These are phyloP conservation scores for Trypoxylus dichotomus DNA, from an alignment of 1,140 invertebrate genomes.

Conservation along the genomic window DNA sequence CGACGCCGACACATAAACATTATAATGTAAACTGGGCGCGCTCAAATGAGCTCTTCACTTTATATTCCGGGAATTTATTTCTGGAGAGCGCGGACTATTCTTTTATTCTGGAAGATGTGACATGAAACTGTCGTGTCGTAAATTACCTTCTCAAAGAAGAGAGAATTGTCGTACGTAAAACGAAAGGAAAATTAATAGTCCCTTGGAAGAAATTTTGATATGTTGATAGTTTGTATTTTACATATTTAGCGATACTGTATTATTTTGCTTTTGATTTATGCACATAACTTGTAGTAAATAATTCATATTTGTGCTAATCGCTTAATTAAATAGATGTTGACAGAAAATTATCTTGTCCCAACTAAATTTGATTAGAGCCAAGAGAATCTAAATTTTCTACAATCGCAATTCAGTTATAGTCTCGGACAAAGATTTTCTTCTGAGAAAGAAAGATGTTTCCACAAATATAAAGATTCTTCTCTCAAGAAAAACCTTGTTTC, in stretches of 20 bases:
- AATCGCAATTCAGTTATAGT: no score
- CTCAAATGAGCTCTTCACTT: constrained; percentile 39
- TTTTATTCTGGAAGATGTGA: constrained; percentile 28
- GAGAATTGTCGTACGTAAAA: constrained; percentile 15
- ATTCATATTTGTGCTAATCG: no score
- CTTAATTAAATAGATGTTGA: no score
- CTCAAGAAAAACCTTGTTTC: no score
- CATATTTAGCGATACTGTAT: neutral
- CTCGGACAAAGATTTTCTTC: no score
- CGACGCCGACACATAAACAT: constrained; percentile 41
- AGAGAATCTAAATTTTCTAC: no score
- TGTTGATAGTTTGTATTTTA: constrained; percentile 10
- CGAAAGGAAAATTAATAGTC: constrained; percentile 15
- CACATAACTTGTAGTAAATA: neutral
- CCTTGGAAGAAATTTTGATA: neutral
- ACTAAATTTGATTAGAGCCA: no score
- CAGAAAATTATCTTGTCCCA: no score
- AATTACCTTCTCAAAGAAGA: constrained; percentile 23
- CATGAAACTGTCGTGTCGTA: constrained; percentile 19
- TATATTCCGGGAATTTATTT: constrained; percentile 46
- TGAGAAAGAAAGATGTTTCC: no score
- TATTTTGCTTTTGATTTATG: neutral
- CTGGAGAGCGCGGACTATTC: constrained; percentile 26
- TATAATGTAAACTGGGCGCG: constrained; percentile 38
- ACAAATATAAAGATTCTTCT: no score